Percentiles rank a stretch among this genome's conserved stretches.
These are phyloP conservation scores for Hyposmocoma kahamanoa DNA, from an alignment of 1,140 invertebrate species.

Conservation along the genomic window DNA sequence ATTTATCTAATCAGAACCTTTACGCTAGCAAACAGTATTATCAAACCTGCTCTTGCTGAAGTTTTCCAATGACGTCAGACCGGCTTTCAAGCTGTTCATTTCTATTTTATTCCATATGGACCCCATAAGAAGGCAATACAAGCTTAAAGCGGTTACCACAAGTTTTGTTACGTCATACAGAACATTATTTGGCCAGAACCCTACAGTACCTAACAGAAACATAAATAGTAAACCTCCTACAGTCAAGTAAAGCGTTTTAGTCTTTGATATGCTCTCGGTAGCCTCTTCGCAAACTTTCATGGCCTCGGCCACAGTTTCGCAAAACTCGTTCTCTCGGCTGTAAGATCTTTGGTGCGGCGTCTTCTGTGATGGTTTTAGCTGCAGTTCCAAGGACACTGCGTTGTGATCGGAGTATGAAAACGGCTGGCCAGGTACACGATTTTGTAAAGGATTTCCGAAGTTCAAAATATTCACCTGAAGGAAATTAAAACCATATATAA, in stretches of 20 bases:
- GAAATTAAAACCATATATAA: conserved; percentile 16
- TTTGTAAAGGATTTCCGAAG: conserved; percentile 82
- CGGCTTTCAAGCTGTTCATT: conserved; percentile 83
- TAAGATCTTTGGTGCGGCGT: conserved; percentile 15
- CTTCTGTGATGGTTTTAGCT: not conserved
- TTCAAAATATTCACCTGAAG: conserved; percentile 75
- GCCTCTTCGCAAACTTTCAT: conserved; percentile 77
- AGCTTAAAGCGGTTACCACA: conserved; percentile 77
- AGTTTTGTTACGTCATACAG: conserved; percentile 69
- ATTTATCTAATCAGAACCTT: too few relatives aligned
- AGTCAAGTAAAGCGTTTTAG: conserved; percentile 76
- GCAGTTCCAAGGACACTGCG: conserved; percentile 82
- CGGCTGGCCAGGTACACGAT: conserved; percentile 79
- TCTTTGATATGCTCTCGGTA: conserved; percentile 71
- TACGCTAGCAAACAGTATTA: too few relatives aligned
- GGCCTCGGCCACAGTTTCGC: conserved; percentile 75
- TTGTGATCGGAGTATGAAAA: conserved; percentile 95
- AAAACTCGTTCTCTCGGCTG: conserved; percentile 24
- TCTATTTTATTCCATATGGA: conserved; percentile 87
- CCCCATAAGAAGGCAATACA: conserved; percentile 84
- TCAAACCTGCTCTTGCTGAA: conserved; percentile 11
- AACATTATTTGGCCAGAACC: conserved; percentile 55
- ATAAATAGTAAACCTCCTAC: conserved; percentile 69
- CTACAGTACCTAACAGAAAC: conserved; percentile 60
- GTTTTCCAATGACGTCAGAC: conserved; percentile 61